phyloP scores from a whole-genome alignment of 2,888 invertebrate species.

The Patella caerulea region DNA sequence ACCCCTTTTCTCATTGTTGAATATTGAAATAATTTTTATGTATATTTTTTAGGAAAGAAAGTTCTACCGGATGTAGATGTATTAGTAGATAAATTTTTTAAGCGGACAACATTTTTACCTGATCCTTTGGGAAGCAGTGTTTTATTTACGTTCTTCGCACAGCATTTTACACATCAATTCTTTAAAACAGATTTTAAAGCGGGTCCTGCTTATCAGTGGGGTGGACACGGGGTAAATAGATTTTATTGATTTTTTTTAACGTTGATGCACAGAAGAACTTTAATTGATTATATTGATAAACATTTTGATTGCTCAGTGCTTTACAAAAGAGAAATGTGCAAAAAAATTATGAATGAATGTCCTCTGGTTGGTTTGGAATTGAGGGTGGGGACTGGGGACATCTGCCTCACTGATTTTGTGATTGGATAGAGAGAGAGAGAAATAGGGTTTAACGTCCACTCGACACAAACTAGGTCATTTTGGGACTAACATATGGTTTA shows the following conservation, averaged over 20 bases:
- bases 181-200: slow-evolving; percentile 70
- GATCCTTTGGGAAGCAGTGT: slow-evolving; percentile 70
- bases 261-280: too few species aligned
- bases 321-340: too few species aligned
- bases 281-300: too few species aligned
- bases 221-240: slow-evolving; percentile 69
- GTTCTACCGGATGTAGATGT: slow-evolving; percentile 56
- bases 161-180: slow-evolving; percentile 73
- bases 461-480: too few species aligned
- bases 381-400: too few species aligned
- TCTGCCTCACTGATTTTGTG: too few species aligned
- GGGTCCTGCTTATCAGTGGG: slow-evolving; percentile 68
- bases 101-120: slow-evolving; percentile 67
- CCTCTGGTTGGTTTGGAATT: too few species aligned
- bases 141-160: slow-evolving; percentile 71
- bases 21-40: background rate
- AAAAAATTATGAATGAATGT: too few species aligned
- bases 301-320: too few species aligned
- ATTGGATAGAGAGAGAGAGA: too few species aligned
- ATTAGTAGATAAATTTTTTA: slow-evolving; percentile 67
- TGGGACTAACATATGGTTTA: too few species aligned
- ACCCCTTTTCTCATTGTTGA: background rate
- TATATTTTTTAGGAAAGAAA: slow-evolving; percentile 48
- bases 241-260: background rate
- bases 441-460: too few species aligned